Base-by-base conservation (phyloP, 2,888 invertebrate genomes). In the Epistrophe eligans region DNA sequence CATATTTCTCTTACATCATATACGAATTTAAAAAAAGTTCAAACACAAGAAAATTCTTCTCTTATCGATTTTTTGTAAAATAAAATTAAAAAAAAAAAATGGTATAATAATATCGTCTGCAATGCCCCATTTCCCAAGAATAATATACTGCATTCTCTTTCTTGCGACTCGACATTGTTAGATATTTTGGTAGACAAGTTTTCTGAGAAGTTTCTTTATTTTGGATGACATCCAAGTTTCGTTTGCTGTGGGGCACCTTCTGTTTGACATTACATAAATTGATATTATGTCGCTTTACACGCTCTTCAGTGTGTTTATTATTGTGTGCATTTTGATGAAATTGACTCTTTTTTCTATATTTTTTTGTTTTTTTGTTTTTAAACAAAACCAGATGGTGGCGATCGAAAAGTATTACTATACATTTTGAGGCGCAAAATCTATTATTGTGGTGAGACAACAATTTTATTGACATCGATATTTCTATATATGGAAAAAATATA, bases 261-360 rank as follows among this genome's bases (percentile, higher is more conserved):
- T 73, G 79, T 19, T 62, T 79, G 67, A 43, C 60, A 73, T 67
- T 79, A 79, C 50, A 79, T 50, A 79, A 73, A 79, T 73, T 52
- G 50, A 15, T 58, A 19, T 72, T 48, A 35, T 64, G 9, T 43
- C 35, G 35, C 64, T 66, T 50, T 17, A 48, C 48, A 50, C 48
- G 66, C 48, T 48, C 48, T n/a, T 4, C 48, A 9, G 35, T 50
- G 32, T 48, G 35, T 66, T 66, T 64, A 45, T 62, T 43, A 15
- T 48, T 66, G 48, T 48, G 48, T 66, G 66, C 66, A 66, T 66
- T 66, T 66, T 43, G 17, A 35, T 11, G n/a, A 64, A 66, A 48
- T 32, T 48, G 32, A 35, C 11, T 66, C 32, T 32, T 62, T 17
- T 35, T n/a, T 57, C 3, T 24, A 24, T 24, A 32, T 19, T 40